Evolutionary conservation across 2,888 invertebrate genomes (phyloP).

Genomic region (Drosophila paracracens): DNA sequence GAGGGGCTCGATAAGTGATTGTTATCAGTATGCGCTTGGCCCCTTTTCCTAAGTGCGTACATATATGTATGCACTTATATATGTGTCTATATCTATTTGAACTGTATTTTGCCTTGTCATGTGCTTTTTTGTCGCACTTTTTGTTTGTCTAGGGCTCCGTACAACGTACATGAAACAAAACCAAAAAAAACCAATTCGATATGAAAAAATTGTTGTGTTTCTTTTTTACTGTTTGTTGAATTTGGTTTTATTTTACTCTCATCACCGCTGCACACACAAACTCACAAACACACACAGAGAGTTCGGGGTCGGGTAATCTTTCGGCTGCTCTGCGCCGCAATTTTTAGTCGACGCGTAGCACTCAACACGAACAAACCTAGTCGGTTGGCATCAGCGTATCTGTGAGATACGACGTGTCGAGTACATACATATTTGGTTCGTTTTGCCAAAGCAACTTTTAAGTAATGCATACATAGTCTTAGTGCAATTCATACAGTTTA

Average conservation of each 20-base stretch:
- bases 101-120: conserved; percentile 66
- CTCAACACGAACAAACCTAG: conserved; percentile 76
- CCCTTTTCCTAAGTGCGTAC: conserved; percentile 42
- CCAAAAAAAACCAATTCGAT: conserved; percentile 57
- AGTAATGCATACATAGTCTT: conserved; percentile 27
- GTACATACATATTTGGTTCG: conserved; percentile 52
- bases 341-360: conserved; percentile 80
- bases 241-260: conserved; percentile 52
- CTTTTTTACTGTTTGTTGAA: conserved; percentile 7
- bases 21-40: conserved; percentile 64
- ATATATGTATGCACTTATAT: background rate
- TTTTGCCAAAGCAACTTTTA: conserved; percentile 9
- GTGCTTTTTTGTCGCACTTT: conserved; percentile 70
- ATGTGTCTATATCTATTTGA: conserved; percentile 24
- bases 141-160: conserved; percentile 40
- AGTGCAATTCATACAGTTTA: conserved; percentile 12
- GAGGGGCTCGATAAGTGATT: conserved; percentile 35
- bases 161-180: conserved; percentile 29
- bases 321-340: conserved; percentile 53
- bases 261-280: conserved; percentile 25
- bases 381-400: conserved; percentile 71
- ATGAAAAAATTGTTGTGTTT: conserved; percentile 55
- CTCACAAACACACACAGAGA: conserved; percentile 8
- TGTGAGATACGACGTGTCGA: conserved; percentile 71
- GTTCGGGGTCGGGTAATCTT: conserved; percentile 51